phyloP scores from a whole-genome alignment of 92 coral and sea anemone species.

The Bergia puertoricense region DNA sequence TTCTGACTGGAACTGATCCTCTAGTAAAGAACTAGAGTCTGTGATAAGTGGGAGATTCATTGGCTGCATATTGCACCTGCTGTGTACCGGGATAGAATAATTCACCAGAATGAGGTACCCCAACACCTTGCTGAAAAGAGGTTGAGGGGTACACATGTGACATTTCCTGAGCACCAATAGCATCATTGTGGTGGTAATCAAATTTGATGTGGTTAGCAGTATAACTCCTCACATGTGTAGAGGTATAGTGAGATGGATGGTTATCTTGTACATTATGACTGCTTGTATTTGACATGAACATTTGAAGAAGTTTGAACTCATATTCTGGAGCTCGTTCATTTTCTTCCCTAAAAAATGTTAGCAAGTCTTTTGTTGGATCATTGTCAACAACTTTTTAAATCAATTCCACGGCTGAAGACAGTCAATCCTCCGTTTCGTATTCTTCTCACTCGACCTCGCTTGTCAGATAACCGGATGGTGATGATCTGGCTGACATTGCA shows the following conservation, averaged over 20 bases:
- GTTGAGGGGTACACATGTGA: not conserved
- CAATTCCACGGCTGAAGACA: constrained; percentile 34
- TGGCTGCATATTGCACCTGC: constrained; percentile 13
- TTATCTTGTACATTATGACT: constrained; percentile 22
- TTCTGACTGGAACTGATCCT: no score
- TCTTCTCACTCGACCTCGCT: no score
- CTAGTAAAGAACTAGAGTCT: not conserved
- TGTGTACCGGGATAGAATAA: not conserved
- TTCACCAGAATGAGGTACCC: constrained; percentile 17
- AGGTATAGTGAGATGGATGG: not conserved
- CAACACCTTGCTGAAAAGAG: not conserved
- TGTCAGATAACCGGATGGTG: no score
- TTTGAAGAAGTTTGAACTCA: constrained; percentile 45
- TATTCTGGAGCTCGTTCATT: constrained; percentile 46
- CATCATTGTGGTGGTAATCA: not conserved
- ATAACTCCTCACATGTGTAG: constrained; percentile 1
- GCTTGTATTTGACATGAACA: constrained; percentile 38
- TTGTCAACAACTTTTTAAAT: constrained; percentile 38
- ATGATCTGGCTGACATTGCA: no score
- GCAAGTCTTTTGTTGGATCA: constrained; percentile 49
- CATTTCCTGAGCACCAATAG: constrained; percentile 26
- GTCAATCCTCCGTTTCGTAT: not conserved
- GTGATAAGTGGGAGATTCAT: constrained; percentile 11
- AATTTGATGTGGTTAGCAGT: not conserved
- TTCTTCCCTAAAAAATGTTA: constrained; percentile 38